phyloP scores from a whole-genome alignment of 2,113 vertebrate genomes.

The Parus major region DNA sequence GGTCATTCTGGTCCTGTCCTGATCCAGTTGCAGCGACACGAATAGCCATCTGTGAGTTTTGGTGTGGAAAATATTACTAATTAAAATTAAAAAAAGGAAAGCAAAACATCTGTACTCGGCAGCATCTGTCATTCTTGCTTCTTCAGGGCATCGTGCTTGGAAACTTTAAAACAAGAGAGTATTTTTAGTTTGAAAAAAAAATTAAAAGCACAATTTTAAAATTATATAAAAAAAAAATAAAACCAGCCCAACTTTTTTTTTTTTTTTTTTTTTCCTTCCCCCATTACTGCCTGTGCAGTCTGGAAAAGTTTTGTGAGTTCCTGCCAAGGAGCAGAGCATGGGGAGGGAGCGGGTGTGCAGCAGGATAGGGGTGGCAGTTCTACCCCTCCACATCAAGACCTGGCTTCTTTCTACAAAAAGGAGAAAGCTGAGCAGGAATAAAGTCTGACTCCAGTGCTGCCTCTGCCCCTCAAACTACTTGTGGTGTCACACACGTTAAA shows the following conservation, averaged over 20 bases:
- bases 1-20: constrained; percentile 8
- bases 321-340: rapidly evolving
- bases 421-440: neutral
- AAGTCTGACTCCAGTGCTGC: neutral
- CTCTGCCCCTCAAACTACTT: neutral
- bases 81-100: constrained; percentile 46
- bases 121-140: constrained; percentile 64
- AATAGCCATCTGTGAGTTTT: constrained; percentile 49
- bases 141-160: constrained; percentile 63
- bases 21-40: neutral
- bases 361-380: neutral
- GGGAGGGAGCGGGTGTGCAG: rapidly evolving
- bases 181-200: constrained; percentile 64
- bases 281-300: neutral
- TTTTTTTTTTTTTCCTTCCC: rapidly evolving
- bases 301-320: neutral
- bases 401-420: neutral
- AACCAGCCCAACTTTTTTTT: neutral
- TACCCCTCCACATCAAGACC: neutral
- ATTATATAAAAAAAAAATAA: neutral
- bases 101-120: constrained; percentile 51
- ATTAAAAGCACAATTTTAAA: constrained; percentile 45
- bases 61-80: constrained; percentile 71
- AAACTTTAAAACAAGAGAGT: constrained; percentile 49
- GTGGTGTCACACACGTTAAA: rapidly evolving